These are phyloP conservation scores for Spisula solida DNA, from an alignment of 2,888 invertebrate species.

Conservation along the genomic window DNA sequence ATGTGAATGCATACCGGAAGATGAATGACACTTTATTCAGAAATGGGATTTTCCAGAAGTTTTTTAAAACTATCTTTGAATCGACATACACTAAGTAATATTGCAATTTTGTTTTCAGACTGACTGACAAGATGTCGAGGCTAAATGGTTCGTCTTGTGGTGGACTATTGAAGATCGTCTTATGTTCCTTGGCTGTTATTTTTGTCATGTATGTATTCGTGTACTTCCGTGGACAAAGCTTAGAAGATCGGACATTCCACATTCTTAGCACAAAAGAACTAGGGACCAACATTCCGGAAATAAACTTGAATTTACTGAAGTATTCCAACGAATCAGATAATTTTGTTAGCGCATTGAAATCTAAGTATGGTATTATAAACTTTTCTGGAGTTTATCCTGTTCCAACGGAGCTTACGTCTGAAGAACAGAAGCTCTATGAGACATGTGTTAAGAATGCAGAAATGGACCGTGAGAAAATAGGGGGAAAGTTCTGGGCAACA, in stretches of 20 bases:
- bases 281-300: slow-evolving; percentile 13
- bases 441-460: slow-evolving; percentile 57
- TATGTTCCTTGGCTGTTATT: not conserved
- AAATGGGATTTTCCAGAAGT: too few relatives aligned
- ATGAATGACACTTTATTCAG: too few relatives aligned
- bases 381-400: slow-evolving; percentile 6
- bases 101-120: not conserved
- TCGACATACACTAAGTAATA: too few relatives aligned
- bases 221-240: not conserved
- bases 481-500: slow-evolving; percentile 55
- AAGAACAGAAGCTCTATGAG: slow-evolving; percentile 38
- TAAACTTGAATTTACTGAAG: not conserved
- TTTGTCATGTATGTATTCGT: not conserved
- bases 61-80: too few relatives aligned
- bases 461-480: slow-evolving; percentile 46
- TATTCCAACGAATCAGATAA: slow-evolving; percentile 27
- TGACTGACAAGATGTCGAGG: not conserved
- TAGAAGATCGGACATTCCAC: not conserved
- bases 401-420: slow-evolving; percentile 44
- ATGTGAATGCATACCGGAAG: too few relatives aligned
- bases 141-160: not conserved
- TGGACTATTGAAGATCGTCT: not conserved
- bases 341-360: slow-evolving; percentile 27
- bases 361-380: slow-evolving; percentile 43
- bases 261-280: not conserved